Conservation (phyloP, 2,113 vertebrate species). For the Piaya cayana region DNA sequence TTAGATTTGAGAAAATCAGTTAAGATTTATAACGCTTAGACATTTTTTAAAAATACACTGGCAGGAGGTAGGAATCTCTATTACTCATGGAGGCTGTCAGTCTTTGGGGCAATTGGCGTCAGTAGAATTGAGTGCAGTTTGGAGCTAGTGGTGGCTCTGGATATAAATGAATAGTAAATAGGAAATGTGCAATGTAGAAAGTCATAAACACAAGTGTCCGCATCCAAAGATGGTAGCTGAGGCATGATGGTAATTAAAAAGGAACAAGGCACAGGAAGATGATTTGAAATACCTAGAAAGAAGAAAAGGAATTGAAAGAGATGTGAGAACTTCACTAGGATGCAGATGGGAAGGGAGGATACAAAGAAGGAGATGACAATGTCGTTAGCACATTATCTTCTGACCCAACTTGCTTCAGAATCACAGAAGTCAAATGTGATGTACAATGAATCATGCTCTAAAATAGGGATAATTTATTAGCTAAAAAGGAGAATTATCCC, state of each 20-base stretch:
- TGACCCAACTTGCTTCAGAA: neutral
- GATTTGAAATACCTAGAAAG: neutral
- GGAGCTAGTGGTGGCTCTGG: neutral
- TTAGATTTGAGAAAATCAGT: neutral
- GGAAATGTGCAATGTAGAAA: neutral
- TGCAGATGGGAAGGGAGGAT: neutral
- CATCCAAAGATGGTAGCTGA: neutral
- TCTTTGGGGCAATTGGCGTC: neutral
- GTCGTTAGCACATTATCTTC: neutral
- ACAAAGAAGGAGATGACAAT: neutral
- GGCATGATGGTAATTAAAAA: neutral
- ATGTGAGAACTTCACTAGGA: neutral
- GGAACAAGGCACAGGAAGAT: neutral
- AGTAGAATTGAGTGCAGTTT: neutral
- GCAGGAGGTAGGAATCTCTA: neutral
- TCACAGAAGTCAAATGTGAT: neutral
- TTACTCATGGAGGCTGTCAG: neutral
- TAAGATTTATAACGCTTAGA: neutral
- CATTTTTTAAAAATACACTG: neutral
- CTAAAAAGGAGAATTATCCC: neutral
- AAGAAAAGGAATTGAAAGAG: neutral
- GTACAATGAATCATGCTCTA: neutral
- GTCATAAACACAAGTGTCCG: neutral
- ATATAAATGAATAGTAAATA: fast-evolving
- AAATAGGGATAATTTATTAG: neutral